These are phyloP conservation scores for Ethmia dodecea DNA, from an alignment of 2,888 invertebrate genomes.

Conservation along the genomic window DNA sequence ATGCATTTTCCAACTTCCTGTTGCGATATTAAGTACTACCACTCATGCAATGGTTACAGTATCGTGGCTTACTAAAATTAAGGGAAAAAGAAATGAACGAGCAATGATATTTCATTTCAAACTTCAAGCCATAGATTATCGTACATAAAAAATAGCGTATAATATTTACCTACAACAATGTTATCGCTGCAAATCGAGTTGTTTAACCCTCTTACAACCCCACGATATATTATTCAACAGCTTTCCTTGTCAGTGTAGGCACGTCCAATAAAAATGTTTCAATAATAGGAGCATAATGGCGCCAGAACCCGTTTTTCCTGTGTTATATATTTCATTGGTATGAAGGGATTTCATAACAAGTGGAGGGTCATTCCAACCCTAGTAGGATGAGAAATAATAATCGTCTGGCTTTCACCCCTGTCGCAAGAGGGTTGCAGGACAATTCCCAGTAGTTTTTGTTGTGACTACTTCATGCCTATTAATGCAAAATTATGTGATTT, in stretches of 20 bases:
- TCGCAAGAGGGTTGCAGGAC: conserved; percentile 29
- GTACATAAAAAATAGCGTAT: no score
- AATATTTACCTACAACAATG: conserved; percentile 41
- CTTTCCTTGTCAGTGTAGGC: conserved; percentile 31
- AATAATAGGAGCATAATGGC: conserved; percentile 46
- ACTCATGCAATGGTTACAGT: no score
- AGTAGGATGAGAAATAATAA: conserved; percentile 40
- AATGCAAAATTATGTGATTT: conserved; percentile 4
- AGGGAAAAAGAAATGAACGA: no score
- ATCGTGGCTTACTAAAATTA: no score
- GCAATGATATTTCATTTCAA: no score
- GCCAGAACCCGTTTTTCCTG: conserved; percentile 50
- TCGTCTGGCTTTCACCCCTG: conserved; percentile 25
- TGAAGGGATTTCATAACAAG: conserved; percentile 45
- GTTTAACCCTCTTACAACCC: conserved; percentile 34
- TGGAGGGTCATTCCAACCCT: conserved; percentile 46
- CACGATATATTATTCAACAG: conserved; percentile 46
- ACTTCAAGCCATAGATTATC: no score
- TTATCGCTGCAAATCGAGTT: conserved; percentile 40
- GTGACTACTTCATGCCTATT: conserved; percentile 5
- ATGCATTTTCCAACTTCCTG: background rate
- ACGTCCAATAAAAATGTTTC: conserved; percentile 48
- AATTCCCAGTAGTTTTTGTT: conserved; percentile 15
- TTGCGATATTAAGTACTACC: no score
- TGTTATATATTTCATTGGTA: conserved; percentile 66